phyloP scores from a whole-genome alignment of 2,888 invertebrate genomes.

The Lasioglossum morio region DNA sequence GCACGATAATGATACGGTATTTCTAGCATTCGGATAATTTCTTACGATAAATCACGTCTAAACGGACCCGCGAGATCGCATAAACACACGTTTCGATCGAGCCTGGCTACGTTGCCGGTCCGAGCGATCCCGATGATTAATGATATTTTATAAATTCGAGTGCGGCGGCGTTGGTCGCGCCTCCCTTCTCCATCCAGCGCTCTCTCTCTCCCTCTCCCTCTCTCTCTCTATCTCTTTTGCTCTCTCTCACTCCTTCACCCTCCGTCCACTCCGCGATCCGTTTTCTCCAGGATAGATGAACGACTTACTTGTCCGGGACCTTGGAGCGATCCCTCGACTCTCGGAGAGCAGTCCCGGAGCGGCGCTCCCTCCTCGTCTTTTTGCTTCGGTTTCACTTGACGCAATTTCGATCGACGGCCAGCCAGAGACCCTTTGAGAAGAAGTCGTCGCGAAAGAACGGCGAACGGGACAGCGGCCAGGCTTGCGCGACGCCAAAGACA shows the following conservation, averaged over 20 bases:
- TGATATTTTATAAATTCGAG: conserved; percentile 76
- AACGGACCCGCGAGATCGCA: conserved; percentile 80
- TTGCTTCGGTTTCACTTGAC: conserved; percentile 51
- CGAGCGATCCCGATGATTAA: conserved; percentile 68
- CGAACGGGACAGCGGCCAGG: conserved; percentile 40
- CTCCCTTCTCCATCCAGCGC: conserved; percentile 11
- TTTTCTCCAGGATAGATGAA: conserved; percentile 24
- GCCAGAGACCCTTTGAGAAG: conserved; percentile 52
- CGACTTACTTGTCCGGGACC: conserved; percentile 23
- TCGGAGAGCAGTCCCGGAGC: neutral
- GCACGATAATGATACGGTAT: conserved; percentile 83
- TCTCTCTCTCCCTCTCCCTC: neutral
- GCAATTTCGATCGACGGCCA: conserved; percentile 61
- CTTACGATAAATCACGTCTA: conserved; percentile 83
- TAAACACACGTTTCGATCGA: conserved; percentile 80
- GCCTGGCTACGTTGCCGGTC: conserved; percentile 66
- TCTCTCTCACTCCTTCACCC: conserved; percentile 2
- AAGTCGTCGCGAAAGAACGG: conserved; percentile 31
- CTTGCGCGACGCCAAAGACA: conserved; percentile 70
- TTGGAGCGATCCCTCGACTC: conserved; percentile 3
- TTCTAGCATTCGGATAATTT: conserved; percentile 84
- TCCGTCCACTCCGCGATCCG: conserved; percentile 15
- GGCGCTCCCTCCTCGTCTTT: conserved; percentile 15
- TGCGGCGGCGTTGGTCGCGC: conserved; percentile 49
- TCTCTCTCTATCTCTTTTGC: neutral